Percentiles rank a stretch among this genome's conserved stretches.
Evolutionary conservation across 2,797 vertebrate species (phyloP).

Genomic region (Yasuhikotakia modesta): DNA sequence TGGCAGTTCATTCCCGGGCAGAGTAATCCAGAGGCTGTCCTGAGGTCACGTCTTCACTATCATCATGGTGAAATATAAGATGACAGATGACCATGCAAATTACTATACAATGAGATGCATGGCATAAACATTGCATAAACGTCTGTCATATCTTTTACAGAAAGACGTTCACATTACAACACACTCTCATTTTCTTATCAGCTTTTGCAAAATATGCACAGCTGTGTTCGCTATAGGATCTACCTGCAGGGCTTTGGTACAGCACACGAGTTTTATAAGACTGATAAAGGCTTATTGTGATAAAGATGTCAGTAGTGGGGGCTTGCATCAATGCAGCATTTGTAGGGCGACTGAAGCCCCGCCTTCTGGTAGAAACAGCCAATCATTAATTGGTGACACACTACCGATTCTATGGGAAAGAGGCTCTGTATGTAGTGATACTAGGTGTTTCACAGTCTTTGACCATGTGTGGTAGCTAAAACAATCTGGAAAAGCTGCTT

Average conservation of each 20-base stretch:
- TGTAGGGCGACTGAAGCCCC: no score
- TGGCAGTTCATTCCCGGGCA: not conserved
- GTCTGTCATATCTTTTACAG: not conserved
- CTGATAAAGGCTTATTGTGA: no score
- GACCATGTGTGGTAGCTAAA: no score
- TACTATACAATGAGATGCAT: not conserved
- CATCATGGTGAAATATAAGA: not conserved
- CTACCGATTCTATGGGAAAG: no score
- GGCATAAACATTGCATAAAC: not conserved
- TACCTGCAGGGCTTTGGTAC: not conserved
- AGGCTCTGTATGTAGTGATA: no score
- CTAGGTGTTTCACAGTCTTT: no score
- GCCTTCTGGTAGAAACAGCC: no score
- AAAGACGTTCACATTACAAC: not conserved
- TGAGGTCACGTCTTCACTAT: not conserved
- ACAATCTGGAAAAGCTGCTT: no score
- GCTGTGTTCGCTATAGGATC: not conserved
- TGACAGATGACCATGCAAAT: not conserved
- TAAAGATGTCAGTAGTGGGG: no score
- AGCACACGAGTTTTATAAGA: no score
- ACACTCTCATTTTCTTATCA: conserved; percentile 29
- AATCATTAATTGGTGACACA: no score
- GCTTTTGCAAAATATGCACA: not conserved
- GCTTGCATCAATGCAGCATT: no score
- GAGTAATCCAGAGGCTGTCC: not conserved